phyloP scores from a whole-genome alignment of 2,888 invertebrate genomes.

The Pammene aurita region DNA sequence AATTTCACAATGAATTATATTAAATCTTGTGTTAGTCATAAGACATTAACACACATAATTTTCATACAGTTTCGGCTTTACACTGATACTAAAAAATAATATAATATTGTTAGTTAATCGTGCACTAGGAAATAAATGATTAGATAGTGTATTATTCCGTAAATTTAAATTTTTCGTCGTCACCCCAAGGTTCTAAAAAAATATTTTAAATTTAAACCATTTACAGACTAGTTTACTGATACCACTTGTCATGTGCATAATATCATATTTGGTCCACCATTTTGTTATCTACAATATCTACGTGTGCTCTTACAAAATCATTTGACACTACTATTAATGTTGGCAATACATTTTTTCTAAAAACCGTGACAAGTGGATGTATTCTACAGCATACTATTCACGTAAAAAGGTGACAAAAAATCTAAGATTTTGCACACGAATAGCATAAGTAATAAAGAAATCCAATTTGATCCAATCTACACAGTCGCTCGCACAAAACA shows the following conservation, averaged over 20 bases:
- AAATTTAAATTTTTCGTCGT: no score
- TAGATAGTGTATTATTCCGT: no score
- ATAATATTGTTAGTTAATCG: no score
- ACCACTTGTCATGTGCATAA: not conserved
- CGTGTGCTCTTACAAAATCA: conserved; percentile 10
- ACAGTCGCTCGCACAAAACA: conserved; percentile 25
- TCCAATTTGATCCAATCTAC: conserved; percentile 10
- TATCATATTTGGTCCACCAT: conserved; percentile 22
- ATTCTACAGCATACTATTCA: no score
- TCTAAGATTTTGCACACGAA: not conserved
- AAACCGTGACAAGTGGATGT: conserved; percentile 6
- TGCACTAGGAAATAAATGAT: no score
- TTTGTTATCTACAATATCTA: conserved; percentile 12
- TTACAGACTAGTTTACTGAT: not conserved
- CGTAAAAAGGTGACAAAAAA: not conserved
- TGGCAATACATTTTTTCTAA: conserved; percentile 2
- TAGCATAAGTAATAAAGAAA: not conserved
- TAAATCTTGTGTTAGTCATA: no score
- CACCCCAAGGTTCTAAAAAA: not conserved
- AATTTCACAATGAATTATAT: no score
- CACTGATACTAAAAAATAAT: no score
- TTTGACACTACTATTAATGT: conserved; percentile 6
- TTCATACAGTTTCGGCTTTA: no score
- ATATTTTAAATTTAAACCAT: not conserved
- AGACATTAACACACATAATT: no score